Evolutionary conservation across 2,113 vertebrate species (phyloP).

Genomic region (Callaeas wilsoni): DNA sequence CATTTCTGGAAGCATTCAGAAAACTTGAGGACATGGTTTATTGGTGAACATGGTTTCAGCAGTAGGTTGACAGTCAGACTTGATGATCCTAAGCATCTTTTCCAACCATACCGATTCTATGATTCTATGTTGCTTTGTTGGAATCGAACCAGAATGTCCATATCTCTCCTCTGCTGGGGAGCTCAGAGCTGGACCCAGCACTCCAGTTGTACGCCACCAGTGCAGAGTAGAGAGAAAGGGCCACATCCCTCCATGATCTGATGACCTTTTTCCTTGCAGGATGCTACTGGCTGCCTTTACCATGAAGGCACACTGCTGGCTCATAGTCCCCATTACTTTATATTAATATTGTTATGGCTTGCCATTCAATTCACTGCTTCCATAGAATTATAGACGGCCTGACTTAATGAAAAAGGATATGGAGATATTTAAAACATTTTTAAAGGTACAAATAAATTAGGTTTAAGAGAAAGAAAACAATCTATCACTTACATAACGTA

Average conservation of each 20-base stretch:
- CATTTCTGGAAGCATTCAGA: neutral
- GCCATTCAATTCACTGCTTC: neutral
- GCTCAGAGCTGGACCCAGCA: neutral
- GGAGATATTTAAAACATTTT: neutral
- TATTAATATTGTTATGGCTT: neutral
- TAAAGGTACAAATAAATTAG: neutral
- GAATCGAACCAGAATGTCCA: neutral
- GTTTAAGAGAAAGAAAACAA: neutral
- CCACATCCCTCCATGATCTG: neutral
- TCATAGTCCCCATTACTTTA: neutral
- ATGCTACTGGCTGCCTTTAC: neutral
- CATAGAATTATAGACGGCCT: neutral
- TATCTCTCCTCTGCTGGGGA: neutral
- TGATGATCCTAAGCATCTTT: neutral
- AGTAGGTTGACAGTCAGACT: fast-evolving
- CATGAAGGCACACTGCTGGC: neutral
- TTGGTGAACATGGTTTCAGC: neutral
- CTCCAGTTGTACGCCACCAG: neutral
- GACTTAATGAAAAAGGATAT: neutral
- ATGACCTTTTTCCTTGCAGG: fast-evolving
- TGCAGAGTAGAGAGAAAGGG: neutral
- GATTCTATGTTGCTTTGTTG: neutral
- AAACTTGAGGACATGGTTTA: neutral
- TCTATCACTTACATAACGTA: neutral
- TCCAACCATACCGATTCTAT: neutral